Conservation (phyloP, 2,797 vertebrate genomes). For the Esox masquinongy region DNA sequence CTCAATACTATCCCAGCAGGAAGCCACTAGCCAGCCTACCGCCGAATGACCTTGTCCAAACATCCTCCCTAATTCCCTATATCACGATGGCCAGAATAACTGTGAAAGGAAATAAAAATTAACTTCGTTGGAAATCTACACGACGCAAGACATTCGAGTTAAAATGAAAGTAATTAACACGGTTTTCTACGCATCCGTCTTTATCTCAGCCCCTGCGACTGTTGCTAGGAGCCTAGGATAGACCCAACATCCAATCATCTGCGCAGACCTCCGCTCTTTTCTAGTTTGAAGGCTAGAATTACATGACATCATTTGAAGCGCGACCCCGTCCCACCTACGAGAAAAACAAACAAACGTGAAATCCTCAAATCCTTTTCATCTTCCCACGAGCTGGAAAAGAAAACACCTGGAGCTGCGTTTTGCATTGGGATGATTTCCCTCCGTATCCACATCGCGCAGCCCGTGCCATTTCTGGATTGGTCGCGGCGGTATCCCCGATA, state of each 20-base stretch:
- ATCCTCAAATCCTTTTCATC: slow-evolving; percentile 21
- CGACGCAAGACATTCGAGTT: neutral
- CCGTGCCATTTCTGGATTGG: slow-evolving; percentile 24
- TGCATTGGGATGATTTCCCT: slow-evolving; percentile 33
- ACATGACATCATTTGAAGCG: slow-evolving; percentile 71
- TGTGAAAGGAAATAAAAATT: neutral
- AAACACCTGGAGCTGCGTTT: slow-evolving; percentile 8
- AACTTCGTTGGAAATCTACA: neutral
- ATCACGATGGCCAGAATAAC: neutral
- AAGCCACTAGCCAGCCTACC: too few species aligned
- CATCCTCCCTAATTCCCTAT: neutral
- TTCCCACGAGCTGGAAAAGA: slow-evolving; percentile 15
- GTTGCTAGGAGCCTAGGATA: slow-evolving; percentile 68
- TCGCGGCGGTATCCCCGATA: slow-evolving; percentile 27
- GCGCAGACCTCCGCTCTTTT: slow-evolving; percentile 35
- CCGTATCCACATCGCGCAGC: slow-evolving; percentile 13
- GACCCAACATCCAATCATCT: slow-evolving; percentile 70
- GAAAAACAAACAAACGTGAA: neutral
- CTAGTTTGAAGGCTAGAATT: slow-evolving; percentile 57
- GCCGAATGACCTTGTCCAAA: neutral
- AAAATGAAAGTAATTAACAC: neutral
- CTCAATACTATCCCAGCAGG: neutral
- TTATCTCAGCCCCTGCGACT: slow-evolving; percentile 56
- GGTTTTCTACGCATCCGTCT: neutral
- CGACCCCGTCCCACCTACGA: slow-evolving; percentile 28